phyloP scores from a whole-genome alignment of 2,888 invertebrate species.

The Eutolmus rufibarbis region DNA sequence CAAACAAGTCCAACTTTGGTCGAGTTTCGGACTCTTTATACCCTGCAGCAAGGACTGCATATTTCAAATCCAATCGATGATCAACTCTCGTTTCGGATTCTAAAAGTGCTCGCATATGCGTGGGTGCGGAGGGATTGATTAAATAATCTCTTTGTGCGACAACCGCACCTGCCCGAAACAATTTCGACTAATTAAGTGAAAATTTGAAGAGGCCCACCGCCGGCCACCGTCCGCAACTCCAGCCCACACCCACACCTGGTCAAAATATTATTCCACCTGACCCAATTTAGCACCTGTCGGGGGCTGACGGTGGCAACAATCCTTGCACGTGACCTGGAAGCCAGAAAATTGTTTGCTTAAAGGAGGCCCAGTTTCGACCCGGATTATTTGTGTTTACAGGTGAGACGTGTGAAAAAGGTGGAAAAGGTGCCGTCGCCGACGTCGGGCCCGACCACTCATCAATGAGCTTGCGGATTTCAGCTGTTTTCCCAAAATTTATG shows the following conservation, averaged over 20 bases:
- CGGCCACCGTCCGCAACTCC: not conserved
- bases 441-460: not conserved
- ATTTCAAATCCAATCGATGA: not conserved
- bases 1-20: not conserved
- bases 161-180: not conserved
- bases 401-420: not conserved
- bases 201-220: not conserved
- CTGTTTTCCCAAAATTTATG: not conserved
- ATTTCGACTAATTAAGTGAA: not conserved
- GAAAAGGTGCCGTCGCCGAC: not conserved
- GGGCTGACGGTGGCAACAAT: not conserved
- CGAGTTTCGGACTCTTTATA: not conserved
- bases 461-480: not conserved
- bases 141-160: not conserved
- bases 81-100: not conserved
- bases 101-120: not conserved
- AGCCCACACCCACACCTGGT: not conserved
- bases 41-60: not conserved
- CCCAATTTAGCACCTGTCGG: not conserved
- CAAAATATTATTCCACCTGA: not conserved
- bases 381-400: not conserved
- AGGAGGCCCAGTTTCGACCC: not conserved
- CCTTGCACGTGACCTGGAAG: not conserved
- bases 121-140: not conserved
- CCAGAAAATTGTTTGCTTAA: not conserved